These are phyloP conservation scores for Oreonectes daqikongensis DNA, from an alignment of 2,797 vertebrate species.

Conservation along the genomic window DNA sequence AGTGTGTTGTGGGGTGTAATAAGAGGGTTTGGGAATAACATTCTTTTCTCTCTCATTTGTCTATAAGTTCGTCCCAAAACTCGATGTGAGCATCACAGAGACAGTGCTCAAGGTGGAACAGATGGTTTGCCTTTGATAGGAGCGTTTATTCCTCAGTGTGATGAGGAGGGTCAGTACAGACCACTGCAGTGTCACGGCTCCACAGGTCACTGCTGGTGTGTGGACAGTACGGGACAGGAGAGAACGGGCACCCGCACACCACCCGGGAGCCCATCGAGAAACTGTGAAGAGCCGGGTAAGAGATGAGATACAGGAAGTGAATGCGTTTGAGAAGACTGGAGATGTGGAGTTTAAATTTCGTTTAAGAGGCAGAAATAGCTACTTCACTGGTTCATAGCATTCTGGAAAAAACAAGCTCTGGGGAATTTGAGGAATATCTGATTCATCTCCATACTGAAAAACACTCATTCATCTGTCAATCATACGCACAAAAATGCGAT, in stretches of 20 bases:
- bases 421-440: neutral
- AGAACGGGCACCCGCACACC: conserved; percentile 70
- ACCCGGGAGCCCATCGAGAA: conserved; percentile 58
- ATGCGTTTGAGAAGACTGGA: neutral
- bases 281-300: conserved; percentile 76
- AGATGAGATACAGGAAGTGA: conserved; percentile 55
- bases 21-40: neutral
- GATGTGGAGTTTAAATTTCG: neutral
- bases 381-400: too few relatives aligned
- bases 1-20: too few relatives aligned
- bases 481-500: neutral
- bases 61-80: conserved; percentile 48
- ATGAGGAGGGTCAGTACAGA: conserved; percentile 73
- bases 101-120: conserved; percentile 31
- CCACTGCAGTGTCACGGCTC: conserved; percentile 80
- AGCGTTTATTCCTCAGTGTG: conserved; percentile 70
- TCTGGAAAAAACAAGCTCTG: too few relatives aligned
- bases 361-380: too few relatives aligned
- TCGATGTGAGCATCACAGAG: conserved; percentile 62
- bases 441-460: neutral
- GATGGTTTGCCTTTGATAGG: conserved; percentile 11
- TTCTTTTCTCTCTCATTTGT: too few relatives aligned
- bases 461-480: neutral
- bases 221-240: conserved; percentile 75
- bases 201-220: conserved; percentile 84